Evolutionary conservation across 2,113 vertebrate species (phyloP).

Genomic region (Talpa occidentalis): DNA sequence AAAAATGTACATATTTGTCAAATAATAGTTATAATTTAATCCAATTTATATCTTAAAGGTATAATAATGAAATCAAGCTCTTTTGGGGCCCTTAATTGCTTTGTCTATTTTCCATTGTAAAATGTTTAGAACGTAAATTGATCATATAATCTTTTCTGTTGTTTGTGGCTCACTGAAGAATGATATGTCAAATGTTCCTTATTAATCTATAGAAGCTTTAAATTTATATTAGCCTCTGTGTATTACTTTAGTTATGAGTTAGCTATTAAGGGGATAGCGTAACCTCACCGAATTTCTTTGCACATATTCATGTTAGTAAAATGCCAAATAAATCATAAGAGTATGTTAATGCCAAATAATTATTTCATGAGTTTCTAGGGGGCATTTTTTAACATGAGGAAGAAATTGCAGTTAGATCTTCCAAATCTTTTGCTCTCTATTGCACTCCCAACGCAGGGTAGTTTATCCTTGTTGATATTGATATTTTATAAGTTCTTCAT

Average conservation of each 20-base stretch:
- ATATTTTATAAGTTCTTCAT: background rate
- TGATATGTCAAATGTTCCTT: conserved; percentile 66
- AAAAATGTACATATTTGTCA: conserved; percentile 69
- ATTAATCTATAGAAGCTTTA: conserved; percentile 44
- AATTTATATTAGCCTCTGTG: conserved; percentile 18
- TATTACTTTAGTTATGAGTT: conserved; percentile 47
- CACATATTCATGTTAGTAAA: conserved; percentile 21
- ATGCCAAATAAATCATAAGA: background rate
- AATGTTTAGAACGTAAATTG: conserved; percentile 40
- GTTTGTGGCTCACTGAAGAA: conserved; percentile 18
- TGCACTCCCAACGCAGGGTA: background rate
- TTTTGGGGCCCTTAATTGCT: conserved; percentile 44
- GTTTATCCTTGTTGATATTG: background rate
- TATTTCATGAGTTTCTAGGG: conserved; percentile 19
- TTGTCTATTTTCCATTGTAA: conserved; percentile 65
- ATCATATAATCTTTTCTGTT: conserved; percentile 9
- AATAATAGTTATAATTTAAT: conserved; percentile 59
- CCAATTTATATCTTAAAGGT: conserved; percentile 45
- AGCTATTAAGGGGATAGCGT: background rate
- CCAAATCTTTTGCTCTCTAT: conserved; percentile 14
- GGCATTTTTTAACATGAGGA: conserved; percentile 47
- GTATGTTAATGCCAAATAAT: background rate
- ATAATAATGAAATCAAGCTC: conserved; percentile 55
- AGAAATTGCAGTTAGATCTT: background rate
- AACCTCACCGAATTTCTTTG: conserved; percentile 12